phyloP scores from a whole-genome alignment of 2,797 vertebrate species.

The Pseudocheirus occidentalis region DNA sequence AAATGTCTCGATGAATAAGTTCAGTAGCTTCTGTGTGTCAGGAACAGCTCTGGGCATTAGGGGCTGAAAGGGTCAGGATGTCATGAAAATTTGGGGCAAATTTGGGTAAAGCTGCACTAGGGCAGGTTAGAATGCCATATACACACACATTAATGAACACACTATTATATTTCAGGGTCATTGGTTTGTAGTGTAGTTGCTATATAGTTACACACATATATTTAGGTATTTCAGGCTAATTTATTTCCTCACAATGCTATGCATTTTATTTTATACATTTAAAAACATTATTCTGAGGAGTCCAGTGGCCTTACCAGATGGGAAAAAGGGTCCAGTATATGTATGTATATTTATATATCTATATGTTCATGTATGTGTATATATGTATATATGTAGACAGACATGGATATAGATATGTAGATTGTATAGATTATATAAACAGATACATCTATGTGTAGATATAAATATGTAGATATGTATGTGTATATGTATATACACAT shows the following conservation, averaged over 20 bases:
- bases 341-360: too few species aligned
- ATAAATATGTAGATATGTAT: too few species aligned
- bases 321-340: too few species aligned
- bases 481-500: too few species aligned
- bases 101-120: background rate
- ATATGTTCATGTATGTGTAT: too few species aligned
- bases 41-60: background rate
- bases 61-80: background rate
- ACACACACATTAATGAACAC: background rate
- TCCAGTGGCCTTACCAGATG: background rate
- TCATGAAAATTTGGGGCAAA: background rate
- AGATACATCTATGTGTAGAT: too few species aligned
- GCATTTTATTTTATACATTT: background rate
- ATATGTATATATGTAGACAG: too few species aligned
- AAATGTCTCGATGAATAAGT: background rate
- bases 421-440: too few species aligned
- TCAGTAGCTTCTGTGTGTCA: background rate
- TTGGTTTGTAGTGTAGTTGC: too few species aligned
- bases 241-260: background rate
- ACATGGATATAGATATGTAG: too few species aligned
- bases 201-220: background rate
- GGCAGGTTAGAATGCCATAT: background rate
- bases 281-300: background rate
- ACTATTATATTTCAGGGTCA: too few species aligned
- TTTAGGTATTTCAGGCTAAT: background rate